Conservation (phyloP, 2,113 vertebrate species). For the Dicrurus megarhynchus region DNA sequence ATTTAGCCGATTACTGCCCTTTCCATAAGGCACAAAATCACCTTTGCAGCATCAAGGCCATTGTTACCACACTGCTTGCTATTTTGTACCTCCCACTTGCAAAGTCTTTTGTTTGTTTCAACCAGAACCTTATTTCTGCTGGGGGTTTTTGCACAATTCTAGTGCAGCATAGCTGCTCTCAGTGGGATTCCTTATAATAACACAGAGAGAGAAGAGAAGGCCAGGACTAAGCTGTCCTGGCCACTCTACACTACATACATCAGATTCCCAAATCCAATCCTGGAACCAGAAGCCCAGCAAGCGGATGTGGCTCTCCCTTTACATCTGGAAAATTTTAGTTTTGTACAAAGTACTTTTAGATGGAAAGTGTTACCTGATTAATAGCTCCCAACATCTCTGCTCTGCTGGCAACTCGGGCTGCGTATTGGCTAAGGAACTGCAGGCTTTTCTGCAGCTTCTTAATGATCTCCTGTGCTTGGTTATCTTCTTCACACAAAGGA, state of each 20-base stretch:
- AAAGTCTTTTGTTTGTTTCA: background rate
- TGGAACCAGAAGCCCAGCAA: background rate
- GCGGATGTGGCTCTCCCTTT: background rate
- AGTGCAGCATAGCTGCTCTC: background rate
- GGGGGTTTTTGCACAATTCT: background rate
- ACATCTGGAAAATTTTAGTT: background rate
- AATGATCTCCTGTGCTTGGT: conserved; percentile 88
- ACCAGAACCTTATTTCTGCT: background rate
- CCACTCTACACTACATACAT: background rate
- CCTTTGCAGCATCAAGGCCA: background rate
- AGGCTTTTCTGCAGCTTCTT: conserved; percentile 89
- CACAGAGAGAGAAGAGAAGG: background rate
- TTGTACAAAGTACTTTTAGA: background rate
- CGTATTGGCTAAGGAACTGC: conserved; percentile 85
- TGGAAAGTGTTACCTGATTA: conserved; percentile 82
- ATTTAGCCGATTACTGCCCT: background rate
- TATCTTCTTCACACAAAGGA: conserved; percentile 89
- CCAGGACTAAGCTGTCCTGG: background rate
- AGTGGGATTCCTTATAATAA: too few species aligned
- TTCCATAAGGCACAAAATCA: background rate
- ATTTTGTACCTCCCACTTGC: background rate
- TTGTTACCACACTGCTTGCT: background rate
- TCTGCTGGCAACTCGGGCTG: conserved; percentile 85
- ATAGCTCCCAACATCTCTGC: conserved; percentile 96
- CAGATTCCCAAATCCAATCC: background rate